Conservation (phyloP, 2,113 vertebrate genomes). For the Ictidomys tridecemlineatus region DNA sequence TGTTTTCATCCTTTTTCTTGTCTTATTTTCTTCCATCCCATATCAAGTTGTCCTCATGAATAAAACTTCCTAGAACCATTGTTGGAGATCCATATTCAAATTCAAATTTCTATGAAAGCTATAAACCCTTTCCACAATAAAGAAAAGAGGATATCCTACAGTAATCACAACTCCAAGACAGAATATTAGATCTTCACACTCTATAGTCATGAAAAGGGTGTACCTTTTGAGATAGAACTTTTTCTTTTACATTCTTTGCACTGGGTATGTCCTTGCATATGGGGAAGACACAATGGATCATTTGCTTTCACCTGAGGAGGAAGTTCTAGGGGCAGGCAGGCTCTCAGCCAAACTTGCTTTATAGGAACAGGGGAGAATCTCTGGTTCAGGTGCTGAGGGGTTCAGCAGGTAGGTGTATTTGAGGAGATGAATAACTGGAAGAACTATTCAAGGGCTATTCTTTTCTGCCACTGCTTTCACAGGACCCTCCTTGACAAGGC, state of each 20-base stretch:
- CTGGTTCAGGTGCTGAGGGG: not conserved
- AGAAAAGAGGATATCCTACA: not conserved
- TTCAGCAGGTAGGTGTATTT: not conserved
- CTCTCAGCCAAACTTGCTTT: not conserved
- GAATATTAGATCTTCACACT: not conserved
- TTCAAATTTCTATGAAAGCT: not conserved
- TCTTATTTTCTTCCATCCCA: not conserved
- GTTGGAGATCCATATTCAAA: not conserved
- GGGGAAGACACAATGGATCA: not conserved
- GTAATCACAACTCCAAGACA: slow-evolving; percentile 50
- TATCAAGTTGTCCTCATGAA: not conserved
- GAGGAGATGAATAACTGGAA: not conserved
- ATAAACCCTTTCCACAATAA: not conserved
- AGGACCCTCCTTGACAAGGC: not conserved
- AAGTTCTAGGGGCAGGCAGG: not conserved
- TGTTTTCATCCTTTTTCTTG: not conserved
- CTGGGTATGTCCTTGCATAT: not conserved
- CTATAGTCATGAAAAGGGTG: slow-evolving; percentile 42
- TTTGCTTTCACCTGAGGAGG: not conserved
- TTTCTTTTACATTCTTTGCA: not conserved
- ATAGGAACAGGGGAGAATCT: not conserved
- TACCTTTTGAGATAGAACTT: not conserved
- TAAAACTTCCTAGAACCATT: not conserved
- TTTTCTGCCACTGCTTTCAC: not conserved
- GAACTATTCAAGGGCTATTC: not conserved